These are phyloP conservation scores for Phrynocephalus versicolor DNA, from an alignment of 2,113 vertebrate species.

Conservation along the genomic window DNA sequence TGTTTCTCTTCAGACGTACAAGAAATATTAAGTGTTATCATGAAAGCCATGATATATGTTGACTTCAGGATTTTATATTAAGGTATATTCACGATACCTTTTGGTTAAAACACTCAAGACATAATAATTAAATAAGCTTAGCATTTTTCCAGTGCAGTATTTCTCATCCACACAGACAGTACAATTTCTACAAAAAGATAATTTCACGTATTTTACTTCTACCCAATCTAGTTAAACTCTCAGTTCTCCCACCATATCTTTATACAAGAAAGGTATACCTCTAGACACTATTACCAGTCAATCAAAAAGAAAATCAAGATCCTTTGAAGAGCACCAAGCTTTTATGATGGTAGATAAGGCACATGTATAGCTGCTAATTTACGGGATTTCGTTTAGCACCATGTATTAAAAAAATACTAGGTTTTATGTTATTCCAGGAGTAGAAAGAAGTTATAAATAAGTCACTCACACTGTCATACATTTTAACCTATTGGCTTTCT, in stretches of 20 bases:
- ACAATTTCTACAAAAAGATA: slow-evolving; percentile 4
- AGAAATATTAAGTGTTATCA: too few species aligned
- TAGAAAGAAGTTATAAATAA: not conserved
- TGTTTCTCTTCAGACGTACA: not conserved
- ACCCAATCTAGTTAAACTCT: not conserved
- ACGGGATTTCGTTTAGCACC: slow-evolving; percentile 9
- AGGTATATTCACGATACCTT: slow-evolving; percentile 1
- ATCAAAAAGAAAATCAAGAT: slow-evolving; percentile 8
- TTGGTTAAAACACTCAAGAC: slow-evolving; percentile 6
- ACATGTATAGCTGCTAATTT: not conserved
- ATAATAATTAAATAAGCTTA: not conserved
- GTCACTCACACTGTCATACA: not conserved
- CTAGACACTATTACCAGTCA: not conserved
- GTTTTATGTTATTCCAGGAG: not conserved
- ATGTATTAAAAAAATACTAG: slow-evolving; percentile 1
- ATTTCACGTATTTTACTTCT: slow-evolving; percentile 8
- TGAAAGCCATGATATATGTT: not conserved
- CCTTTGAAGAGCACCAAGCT: slow-evolving; percentile 6
- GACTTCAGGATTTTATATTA: not conserved
- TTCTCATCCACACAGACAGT: not conserved
- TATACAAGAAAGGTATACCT: slow-evolving; percentile 11
- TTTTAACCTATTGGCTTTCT: not conserved
- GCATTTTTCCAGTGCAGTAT: slow-evolving; percentile 8
- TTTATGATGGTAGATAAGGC: not conserved
- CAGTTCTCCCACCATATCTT: not conserved